Conservation (phyloP, 2,113 vertebrate genomes). For the Nyctibius bracteatus region DNA sequence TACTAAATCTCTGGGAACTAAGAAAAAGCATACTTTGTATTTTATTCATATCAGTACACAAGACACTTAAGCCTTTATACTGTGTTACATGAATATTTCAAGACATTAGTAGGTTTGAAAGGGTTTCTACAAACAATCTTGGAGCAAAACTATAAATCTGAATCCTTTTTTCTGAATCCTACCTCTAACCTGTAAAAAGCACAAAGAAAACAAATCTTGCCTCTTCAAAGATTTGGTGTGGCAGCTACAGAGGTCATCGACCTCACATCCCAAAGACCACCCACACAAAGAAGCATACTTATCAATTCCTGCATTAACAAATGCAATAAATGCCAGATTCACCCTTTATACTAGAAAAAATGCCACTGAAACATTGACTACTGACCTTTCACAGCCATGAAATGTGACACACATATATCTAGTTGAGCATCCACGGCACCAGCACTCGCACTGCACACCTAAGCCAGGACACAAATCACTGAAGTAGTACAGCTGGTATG, state of each 20-base stretch:
- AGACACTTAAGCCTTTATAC: not conserved
- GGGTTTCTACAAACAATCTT: not conserved
- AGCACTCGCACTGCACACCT: not conserved
- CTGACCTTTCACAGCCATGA: slow-evolving; percentile 68
- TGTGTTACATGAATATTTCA: not conserved
- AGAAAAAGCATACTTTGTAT: not conserved
- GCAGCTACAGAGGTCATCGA: not conserved
- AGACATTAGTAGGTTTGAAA: not conserved
- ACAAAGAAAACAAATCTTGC: slow-evolving; percentile 41
- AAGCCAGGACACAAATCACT: slow-evolving; percentile 51
- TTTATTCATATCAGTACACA: not conserved
- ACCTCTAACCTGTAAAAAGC: not conserved
- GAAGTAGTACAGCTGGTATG: slow-evolving; percentile 60
- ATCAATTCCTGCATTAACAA: slow-evolving; percentile 20
- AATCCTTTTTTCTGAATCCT: slow-evolving; percentile 23
- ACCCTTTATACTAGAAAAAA: slow-evolving; percentile 17
- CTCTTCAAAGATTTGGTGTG: not conserved
- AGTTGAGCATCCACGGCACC: slow-evolving; percentile 29
- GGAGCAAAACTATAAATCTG: not conserved
- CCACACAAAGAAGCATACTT: slow-evolving; percentile 6
- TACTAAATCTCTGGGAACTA: not conserved
- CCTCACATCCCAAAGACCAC: slow-evolving; percentile 63
- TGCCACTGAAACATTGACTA: slow-evolving; percentile 11
- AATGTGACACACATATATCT: slow-evolving; percentile 36
- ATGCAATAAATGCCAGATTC: slow-evolving; percentile 40